phyloP scores from a whole-genome alignment of 2,113 vertebrate species.

The Nannospalax galili region DNA sequence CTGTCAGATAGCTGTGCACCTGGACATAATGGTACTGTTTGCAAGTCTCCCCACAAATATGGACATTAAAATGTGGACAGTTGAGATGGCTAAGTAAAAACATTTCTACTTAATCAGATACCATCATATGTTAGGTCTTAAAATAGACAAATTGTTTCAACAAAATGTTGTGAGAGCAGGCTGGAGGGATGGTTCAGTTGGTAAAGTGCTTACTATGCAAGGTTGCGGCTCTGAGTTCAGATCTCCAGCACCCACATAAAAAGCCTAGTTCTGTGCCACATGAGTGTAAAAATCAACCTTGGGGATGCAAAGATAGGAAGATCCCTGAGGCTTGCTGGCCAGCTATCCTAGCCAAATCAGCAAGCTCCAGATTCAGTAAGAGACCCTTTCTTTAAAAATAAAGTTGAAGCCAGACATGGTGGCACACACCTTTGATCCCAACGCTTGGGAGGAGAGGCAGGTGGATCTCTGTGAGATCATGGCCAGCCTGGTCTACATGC shows the following conservation, averaged over 20 bases:
- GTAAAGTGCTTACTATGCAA: not conserved
- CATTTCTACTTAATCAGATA: not conserved
- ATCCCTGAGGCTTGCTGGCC: not conserved
- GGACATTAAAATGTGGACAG: not conserved
- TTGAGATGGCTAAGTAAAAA: conserved; percentile 13
- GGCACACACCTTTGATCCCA: too few species aligned
- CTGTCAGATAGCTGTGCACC: too few species aligned
- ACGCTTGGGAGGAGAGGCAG: too few species aligned
- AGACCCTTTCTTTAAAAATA: not conserved
- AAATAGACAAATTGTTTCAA: not conserved
- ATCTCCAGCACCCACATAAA: not conserved
- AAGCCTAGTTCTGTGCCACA: not conserved
- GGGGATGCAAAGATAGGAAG: not conserved
- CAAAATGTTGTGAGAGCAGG: not conserved
- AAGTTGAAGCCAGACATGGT: too few species aligned
- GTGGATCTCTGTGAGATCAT: too few species aligned
- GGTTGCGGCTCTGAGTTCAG: not conserved
- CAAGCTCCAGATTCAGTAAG: not conserved
- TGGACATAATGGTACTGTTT: not conserved
- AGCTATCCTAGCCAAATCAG: not conserved
- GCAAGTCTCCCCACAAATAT: not conserved
- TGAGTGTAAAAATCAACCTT: not conserved
- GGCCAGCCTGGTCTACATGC: too few species aligned
- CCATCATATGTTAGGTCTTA: not conserved
- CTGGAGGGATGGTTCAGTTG: not conserved